phyloP scores from a whole-genome alignment of 2,888 invertebrate genomes.

The Fragum fragum region DNA sequence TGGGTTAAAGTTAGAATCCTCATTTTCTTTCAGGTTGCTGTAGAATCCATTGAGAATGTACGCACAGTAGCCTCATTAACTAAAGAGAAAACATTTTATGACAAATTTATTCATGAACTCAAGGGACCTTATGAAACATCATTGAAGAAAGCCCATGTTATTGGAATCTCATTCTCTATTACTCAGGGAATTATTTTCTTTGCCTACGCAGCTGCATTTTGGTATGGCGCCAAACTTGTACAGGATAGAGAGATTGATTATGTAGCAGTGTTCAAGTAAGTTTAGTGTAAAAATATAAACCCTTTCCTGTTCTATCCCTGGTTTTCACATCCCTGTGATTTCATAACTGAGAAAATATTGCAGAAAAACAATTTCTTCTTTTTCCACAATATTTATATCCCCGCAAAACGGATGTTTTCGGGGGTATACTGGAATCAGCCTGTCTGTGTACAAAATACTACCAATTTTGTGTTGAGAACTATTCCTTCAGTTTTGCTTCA shows the following conservation, averaged over 20 bases:
- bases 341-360: too few relatives aligned
- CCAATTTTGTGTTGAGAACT: too few relatives aligned
- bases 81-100: conserved; percentile 78
- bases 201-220: conserved; percentile 89
- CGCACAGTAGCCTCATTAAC: conserved; percentile 84
- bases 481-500: too few relatives aligned
- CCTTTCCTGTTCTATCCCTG: too few relatives aligned
- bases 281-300: conserved; percentile 25
- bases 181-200: conserved; percentile 89
- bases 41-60: conserved; percentile 84
- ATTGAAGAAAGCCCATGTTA: conserved; percentile 77
- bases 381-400: too few relatives aligned
- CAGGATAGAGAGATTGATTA: conserved; percentile 85
- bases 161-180: conserved; percentile 81
- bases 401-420: too few relatives aligned
- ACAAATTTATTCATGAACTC: conserved; percentile 73
- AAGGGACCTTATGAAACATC: conserved; percentile 75
- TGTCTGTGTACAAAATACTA: too few relatives aligned
- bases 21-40: conserved; percentile 79
- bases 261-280: conserved; percentile 84
- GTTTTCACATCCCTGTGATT: too few relatives aligned
- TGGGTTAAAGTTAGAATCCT: too few relatives aligned
- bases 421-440: too few relatives aligned
- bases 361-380: too few relatives aligned
- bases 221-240: conserved; percentile 88